phyloP scores from a whole-genome alignment of 2,888 invertebrate genomes.

The Drosophila sordidapex region DNA sequence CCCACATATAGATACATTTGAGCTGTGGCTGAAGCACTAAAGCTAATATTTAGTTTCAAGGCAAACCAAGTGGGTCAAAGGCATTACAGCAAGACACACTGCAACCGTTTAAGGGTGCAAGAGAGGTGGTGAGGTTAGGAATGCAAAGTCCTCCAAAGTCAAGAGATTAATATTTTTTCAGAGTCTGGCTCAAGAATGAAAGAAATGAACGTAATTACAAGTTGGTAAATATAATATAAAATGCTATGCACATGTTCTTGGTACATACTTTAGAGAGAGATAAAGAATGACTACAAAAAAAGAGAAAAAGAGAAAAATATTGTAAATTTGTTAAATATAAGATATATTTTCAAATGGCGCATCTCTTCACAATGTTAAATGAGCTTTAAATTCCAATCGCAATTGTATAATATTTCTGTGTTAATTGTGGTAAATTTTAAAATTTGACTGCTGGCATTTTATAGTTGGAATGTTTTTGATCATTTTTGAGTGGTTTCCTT shows the following conservation, averaged over 20 bases:
- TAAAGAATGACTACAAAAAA: not conserved
- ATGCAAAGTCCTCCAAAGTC: constrained; percentile 37
- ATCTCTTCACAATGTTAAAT: not conserved
- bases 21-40: constrained; percentile 42
- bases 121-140: no score
- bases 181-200: constrained; percentile 8
- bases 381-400: not conserved
- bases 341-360: not conserved
- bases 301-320: not conserved
- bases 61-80: constrained; percentile 62
- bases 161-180: constrained; percentile 28
- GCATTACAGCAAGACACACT: constrained; percentile 45
- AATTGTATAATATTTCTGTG: not conserved
- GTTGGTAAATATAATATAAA: constrained; percentile 3
- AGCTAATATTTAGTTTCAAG: constrained; percentile 65
- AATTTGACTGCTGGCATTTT: not conserved
- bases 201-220: constrained; percentile 16
- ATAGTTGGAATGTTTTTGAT: not conserved
- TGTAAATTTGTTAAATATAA: not conserved
- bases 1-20: not conserved
- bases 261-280: not conserved
- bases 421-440: not conserved
- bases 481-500: not conserved
- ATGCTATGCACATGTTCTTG: not conserved
- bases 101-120: not conserved